A percentile compares a stretch with the other conserved stretches of the same genome.
Conservation (phyloP, 2,888 invertebrate genomes). For the Spodoptera exigua region DNA sequence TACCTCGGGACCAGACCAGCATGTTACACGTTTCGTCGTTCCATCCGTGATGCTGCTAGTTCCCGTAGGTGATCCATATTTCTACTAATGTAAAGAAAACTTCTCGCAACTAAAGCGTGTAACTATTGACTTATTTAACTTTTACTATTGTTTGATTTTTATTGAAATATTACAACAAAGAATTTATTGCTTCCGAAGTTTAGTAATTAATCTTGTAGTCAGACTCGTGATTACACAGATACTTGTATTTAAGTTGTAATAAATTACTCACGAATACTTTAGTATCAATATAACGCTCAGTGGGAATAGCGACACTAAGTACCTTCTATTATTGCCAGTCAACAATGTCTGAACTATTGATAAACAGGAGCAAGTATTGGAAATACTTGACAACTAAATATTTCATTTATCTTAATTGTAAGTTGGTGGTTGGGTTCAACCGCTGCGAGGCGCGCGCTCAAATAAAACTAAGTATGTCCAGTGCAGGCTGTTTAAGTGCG, state of each 20-base stretch:
- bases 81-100: no score
- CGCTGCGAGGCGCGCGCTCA: background rate
- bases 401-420: constrained; percentile 38
- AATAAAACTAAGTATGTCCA: no score
- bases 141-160: no score
- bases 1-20: background rate
- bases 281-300: constrained; percentile 1
- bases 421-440: constrained; percentile 20
- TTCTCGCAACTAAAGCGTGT: no score
- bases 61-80: background rate
- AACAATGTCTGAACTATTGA: constrained; percentile 37
- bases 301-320: constrained; percentile 12
- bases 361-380: constrained; percentile 42
- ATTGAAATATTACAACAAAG: no score
- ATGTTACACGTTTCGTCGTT: background rate
- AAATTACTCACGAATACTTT: no score
- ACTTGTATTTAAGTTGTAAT: no score
- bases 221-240: no score
- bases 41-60: background rate
- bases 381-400: constrained; percentile 49
- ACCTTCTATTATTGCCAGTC: constrained; percentile 19
- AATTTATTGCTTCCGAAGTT: no score
- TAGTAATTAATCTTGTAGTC: no score
- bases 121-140: no score
- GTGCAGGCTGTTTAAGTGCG: no score